phyloP scores from a whole-genome alignment of 1,140 invertebrate genomes.

The Microplitis mediator region DNA sequence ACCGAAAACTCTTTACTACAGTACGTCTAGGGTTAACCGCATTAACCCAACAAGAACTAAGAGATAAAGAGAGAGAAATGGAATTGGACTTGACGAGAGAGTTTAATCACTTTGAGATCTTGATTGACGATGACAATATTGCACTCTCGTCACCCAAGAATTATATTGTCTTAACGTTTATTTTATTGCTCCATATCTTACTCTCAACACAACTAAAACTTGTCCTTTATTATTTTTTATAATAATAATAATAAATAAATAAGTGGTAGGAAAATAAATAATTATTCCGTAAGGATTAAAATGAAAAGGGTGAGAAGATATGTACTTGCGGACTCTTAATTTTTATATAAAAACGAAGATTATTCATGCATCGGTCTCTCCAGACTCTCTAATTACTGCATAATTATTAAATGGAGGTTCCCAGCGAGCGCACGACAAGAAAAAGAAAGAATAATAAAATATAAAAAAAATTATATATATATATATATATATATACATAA shows the following conservation, averaged over 20 bases:
- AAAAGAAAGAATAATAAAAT: background rate
- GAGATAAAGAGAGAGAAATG: background rate
- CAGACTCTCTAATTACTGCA: conserved; percentile 32
- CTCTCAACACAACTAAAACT: background rate
- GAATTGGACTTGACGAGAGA: conserved; percentile 10
- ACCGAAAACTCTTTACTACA: conserved; percentile 1
- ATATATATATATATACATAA: background rate
- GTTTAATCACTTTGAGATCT: conserved; percentile 27
- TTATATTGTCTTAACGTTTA: too few relatives aligned
- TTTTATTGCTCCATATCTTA: background rate
- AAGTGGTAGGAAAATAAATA: background rate
- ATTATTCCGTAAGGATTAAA: background rate
- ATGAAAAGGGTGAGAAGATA: background rate
- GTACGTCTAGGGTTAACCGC: conserved; percentile 19
- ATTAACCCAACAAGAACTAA: background rate
- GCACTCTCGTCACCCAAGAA: background rate
- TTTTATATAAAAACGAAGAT: conserved; percentile 24
- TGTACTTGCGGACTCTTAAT: conserved; percentile 4
- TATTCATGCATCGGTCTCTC: conserved; percentile 32
- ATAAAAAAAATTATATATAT: background rate
- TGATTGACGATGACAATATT: conserved; percentile 21
- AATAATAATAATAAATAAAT: too few relatives aligned
- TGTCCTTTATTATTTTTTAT: background rate
- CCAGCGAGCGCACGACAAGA: conserved; percentile 6
- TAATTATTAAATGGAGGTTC: conserved; percentile 30